phyloP scores from a whole-genome alignment of 2,113 vertebrate species.

The Campylorhamphus procurvoides region DNA sequence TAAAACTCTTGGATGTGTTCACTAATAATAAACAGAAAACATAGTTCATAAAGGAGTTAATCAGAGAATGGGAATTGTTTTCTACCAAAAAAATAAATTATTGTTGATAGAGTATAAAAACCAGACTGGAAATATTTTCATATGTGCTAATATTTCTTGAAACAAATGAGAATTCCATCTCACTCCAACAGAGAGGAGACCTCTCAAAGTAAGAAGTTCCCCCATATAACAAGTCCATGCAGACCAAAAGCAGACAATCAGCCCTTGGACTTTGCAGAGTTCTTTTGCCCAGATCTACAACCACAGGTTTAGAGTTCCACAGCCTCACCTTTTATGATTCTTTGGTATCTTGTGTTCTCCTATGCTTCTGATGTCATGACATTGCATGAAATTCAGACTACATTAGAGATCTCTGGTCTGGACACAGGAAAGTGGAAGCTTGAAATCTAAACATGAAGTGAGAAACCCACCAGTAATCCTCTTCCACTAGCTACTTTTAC shows the following conservation, averaged over 20 bases:
- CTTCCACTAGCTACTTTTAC: neutral
- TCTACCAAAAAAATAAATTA: neutral
- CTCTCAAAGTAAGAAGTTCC: neutral
- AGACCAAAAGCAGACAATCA: neutral
- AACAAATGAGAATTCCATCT: neutral
- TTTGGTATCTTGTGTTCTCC: neutral
- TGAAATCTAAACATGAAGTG: neutral
- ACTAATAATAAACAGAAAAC: constrained; percentile 28
- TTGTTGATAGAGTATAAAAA: neutral
- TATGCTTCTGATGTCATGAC: neutral
- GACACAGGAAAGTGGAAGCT: neutral
- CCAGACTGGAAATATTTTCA: neutral
- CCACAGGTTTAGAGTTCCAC: neutral
- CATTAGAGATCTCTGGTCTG: neutral
- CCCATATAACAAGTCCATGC: neutral
- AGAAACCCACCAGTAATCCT: neutral
- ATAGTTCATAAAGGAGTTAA: neutral
- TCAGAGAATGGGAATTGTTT: neutral
- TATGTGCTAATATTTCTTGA: neutral
- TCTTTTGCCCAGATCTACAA: neutral
- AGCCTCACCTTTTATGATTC: neutral
- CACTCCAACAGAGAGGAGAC: neutral
- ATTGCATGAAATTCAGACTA: neutral
- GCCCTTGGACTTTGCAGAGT: neutral
- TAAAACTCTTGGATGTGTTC: neutral